A percentile compares a stretch with the other conserved stretches of the same genome.
phyloP scores from a whole-genome alignment of 2,113 vertebrate species.

The Anolis carolinensis region DNA sequence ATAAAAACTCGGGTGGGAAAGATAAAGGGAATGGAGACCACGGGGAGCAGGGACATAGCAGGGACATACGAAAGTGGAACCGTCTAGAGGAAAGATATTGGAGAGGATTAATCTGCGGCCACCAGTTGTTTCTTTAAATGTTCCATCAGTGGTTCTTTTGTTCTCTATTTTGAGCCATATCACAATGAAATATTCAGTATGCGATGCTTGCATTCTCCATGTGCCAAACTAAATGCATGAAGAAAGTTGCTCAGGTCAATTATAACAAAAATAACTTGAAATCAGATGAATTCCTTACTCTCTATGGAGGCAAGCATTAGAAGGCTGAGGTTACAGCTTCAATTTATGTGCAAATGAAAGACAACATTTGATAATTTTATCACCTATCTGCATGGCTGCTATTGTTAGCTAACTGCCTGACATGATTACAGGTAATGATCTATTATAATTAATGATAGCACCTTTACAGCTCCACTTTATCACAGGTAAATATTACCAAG shows the following conservation, averaged over 20 bases:
- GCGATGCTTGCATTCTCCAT: neutral
- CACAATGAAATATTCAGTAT: neutral
- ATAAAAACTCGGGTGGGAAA: too few relatives aligned
- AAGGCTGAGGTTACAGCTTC: neutral
- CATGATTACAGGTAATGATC: neutral
- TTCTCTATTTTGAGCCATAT: neutral
- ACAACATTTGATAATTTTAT: conserved; percentile 8
- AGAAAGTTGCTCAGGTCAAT: neutral
- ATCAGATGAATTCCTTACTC: neutral
- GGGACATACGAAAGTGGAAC: too few relatives aligned
- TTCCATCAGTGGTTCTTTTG: neutral
- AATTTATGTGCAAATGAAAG: neutral
- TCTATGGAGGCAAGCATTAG: neutral
- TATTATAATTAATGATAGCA: neutral
- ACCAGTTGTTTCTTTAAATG: too few relatives aligned
- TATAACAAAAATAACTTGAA: neutral
- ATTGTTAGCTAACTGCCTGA: neutral
- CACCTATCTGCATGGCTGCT: neutral
- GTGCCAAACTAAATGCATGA: neutral
- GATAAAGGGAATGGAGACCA: too few relatives aligned
- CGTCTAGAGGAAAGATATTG: too few relatives aligned
- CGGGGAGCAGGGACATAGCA: too few relatives aligned
- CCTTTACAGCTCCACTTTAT: neutral
- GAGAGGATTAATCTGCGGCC: too few relatives aligned
- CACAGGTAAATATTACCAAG: neutral